Conservation (phyloP, 2,113 vertebrate genomes). For the Lasiurus borealis region DNA sequence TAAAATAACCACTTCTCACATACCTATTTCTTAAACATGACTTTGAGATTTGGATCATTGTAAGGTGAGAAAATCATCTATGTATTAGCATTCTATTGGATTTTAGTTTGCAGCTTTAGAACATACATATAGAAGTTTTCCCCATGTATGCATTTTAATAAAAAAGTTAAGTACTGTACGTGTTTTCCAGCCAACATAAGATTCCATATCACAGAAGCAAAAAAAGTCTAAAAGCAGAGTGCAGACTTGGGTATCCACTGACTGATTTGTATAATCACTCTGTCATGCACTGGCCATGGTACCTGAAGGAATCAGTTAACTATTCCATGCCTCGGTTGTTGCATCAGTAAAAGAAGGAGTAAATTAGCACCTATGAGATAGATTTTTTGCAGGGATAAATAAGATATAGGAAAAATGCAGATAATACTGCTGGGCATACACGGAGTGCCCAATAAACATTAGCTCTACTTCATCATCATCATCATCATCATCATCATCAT, state of each 20-base stretch:
- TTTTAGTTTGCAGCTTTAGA: slow-evolving; percentile 8
- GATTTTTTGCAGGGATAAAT: background rate
- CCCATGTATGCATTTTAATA: background rate
- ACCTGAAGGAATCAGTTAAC: background rate
- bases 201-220: background rate
- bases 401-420: background rate
- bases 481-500: background rate
- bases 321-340: background rate
- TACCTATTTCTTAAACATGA: slow-evolving; percentile 16
- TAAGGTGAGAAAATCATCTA: background rate
- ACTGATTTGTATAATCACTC: background rate
- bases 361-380: background rate
- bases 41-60: background rate
- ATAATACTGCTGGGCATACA: background rate
- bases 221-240: background rate
- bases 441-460: background rate
- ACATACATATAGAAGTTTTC: background rate
- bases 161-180: background rate
- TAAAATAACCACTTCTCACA: background rate
- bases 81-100: background rate
- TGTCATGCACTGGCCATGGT: background rate
- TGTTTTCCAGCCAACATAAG: background rate
- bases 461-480: background rate
- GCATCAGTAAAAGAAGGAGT: background rate
- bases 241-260: background rate